A percentile compares a stretch with the other conserved stretches of the same genome.
Evolutionary conservation across 2,797 vertebrate genomes (phyloP).

Genomic region (Accipiter superciliosus): DNA sequence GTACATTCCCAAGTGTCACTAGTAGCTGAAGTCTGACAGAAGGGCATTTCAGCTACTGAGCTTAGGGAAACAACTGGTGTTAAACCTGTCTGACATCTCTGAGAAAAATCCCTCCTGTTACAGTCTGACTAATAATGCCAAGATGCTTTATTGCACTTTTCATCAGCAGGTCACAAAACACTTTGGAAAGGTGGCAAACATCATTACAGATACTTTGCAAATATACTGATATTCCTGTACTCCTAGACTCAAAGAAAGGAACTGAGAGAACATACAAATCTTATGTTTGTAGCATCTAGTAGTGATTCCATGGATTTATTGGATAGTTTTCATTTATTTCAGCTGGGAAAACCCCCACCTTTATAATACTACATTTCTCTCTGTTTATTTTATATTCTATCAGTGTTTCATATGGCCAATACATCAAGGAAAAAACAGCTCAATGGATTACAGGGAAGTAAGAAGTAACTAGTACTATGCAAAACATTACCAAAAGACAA

Average conservation of each 20-base stretch:
- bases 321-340: neutral
- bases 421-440: neutral
- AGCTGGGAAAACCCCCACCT: accelerated
- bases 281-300: neutral
- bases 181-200: neutral
- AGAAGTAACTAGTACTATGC: neutral
- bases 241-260: neutral
- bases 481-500: neutral
- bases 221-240: neutral
- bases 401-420: neutral
- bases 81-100: slow-evolving; percentile 14
- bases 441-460: neutral
- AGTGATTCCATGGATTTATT: neutral
- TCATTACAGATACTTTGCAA: neutral
- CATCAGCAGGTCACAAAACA: neutral
- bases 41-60: neutral
- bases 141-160: slow-evolving; percentile 14
- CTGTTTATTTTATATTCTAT: neutral
- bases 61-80: neutral
- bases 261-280: neutral
- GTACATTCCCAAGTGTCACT: neutral
- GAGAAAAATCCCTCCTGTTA: slow-evolving; percentile 18
- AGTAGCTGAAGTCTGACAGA: neutral
- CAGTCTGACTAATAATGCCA: neutral
- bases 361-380: neutral